Evolutionary conservation across 2,113 vertebrate genomes (phyloP).

Genomic region (Sinocyclocheilus anophthalmus): DNA sequence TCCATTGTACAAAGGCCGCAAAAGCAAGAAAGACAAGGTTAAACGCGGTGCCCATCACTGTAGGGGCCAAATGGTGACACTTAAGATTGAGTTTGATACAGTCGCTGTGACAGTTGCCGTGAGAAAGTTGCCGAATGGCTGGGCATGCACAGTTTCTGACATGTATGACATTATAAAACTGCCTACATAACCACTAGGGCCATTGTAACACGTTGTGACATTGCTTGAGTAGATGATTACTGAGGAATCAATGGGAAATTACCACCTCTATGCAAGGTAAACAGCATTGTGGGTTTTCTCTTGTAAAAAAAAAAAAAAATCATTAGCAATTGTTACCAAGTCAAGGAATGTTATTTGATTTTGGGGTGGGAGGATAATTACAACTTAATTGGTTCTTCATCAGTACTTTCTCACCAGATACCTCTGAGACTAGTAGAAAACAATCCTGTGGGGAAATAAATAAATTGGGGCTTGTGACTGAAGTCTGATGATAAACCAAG

Average conservation of each 20-base stretch:
- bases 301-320: background rate
- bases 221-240: background rate
- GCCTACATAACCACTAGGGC: background rate
- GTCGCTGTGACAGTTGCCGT: conserved; percentile 5
- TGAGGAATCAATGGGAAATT: background rate
- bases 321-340: background rate
- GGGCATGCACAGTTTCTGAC: background rate
- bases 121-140: conserved; percentile 5
- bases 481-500: background rate
- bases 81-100: conserved; percentile 31
- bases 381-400: background rate
- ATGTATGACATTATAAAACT: conserved; percentile 11
- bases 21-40: conserved; percentile 28
- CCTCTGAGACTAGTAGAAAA: background rate
- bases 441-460: no score
- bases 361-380: background rate
- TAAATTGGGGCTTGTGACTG: background rate
- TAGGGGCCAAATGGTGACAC: conserved; percentile 8
- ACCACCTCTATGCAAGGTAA: background rate
- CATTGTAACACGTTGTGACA: background rate
- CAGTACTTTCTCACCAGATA: background rate
- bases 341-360: background rate
- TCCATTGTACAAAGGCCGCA: background rate
- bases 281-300: background rate
- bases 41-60: background rate